Evolutionary conservation across 1,140 invertebrate genomes (phyloP).

Genomic region (Caerostris darwini): DNA sequence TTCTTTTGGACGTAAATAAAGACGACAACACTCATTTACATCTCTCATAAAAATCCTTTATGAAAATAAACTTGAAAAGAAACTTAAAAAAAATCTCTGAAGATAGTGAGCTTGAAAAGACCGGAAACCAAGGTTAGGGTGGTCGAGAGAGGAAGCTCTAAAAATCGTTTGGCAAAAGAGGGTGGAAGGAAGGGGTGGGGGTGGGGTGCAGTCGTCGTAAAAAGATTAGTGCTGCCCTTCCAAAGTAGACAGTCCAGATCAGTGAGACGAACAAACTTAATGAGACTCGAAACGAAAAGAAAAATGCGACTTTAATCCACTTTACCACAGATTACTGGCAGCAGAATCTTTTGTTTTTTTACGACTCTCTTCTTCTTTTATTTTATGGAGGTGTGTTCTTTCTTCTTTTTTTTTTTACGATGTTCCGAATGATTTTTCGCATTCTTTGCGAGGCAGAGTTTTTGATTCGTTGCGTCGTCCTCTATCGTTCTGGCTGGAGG

Average conservation of each 20-base stretch:
- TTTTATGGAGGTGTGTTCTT: not conserved
- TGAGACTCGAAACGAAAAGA: not conserved
- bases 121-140: too few relatives aligned
- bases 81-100: too few relatives aligned
- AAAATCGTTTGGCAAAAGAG: too few relatives aligned
- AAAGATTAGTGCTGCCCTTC: too few relatives aligned
- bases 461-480: not conserved
- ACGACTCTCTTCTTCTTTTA: not conserved
- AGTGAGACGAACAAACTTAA: not conserved
- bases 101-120: too few relatives aligned
- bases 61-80: too few relatives aligned
- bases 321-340: not conserved
- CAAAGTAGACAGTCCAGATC: not conserved
- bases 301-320: not conserved
- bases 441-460: conserved; percentile 17
- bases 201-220: too few relatives aligned
- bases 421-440: conserved; percentile 9
- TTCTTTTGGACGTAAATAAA: too few relatives aligned
- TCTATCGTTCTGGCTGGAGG: not conserved
- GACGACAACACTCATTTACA: too few relatives aligned
- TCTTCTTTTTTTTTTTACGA: not conserved
- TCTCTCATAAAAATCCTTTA: too few relatives aligned
- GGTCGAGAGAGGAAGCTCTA: too few relatives aligned
- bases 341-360: not conserved
- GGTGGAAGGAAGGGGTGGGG: too few relatives aligned